Conservation (phyloP, 2,797 vertebrate species). For the Paedocypris micromegethes region DNA sequence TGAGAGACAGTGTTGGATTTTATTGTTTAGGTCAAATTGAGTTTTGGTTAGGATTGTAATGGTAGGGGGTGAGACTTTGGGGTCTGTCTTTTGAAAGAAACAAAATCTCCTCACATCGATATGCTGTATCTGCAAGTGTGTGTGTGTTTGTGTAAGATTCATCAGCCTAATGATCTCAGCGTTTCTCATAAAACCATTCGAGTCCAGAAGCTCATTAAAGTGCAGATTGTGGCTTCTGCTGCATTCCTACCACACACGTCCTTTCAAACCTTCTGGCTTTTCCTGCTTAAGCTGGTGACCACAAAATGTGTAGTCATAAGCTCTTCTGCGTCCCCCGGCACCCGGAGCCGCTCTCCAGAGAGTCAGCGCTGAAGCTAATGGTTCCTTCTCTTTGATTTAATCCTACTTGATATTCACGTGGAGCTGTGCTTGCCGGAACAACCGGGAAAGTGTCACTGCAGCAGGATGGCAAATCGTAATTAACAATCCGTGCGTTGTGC, state of each 20-base stretch:
- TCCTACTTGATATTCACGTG: not conserved
- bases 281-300: constrained; percentile 14
- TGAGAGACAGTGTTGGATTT: too few relatives aligned
- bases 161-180: not conserved
- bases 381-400: not conserved
- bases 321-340: not conserved
- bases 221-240: not conserved
- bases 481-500: constrained; percentile 27
- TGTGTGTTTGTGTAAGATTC: not conserved
- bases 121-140: too few relatives aligned
- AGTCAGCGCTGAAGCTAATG: not conserved
- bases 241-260: constrained; percentile 22
- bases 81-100: too few relatives aligned
- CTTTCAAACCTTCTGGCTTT: constrained; percentile 20
- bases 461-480: constrained; percentile 22
- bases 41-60: too few relatives aligned
- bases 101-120: too few relatives aligned
- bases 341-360: not conserved
- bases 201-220: constrained; percentile 9
- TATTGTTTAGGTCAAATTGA: too few relatives aligned
- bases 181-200: not conserved
- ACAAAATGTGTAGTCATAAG: not conserved
- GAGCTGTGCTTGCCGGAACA: not conserved
- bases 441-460: constrained; percentile 24
- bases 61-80: too few relatives aligned